phyloP scores from a whole-genome alignment of 64 coral and sea anemone species.

The Actinia tenebrosa region DNA sequence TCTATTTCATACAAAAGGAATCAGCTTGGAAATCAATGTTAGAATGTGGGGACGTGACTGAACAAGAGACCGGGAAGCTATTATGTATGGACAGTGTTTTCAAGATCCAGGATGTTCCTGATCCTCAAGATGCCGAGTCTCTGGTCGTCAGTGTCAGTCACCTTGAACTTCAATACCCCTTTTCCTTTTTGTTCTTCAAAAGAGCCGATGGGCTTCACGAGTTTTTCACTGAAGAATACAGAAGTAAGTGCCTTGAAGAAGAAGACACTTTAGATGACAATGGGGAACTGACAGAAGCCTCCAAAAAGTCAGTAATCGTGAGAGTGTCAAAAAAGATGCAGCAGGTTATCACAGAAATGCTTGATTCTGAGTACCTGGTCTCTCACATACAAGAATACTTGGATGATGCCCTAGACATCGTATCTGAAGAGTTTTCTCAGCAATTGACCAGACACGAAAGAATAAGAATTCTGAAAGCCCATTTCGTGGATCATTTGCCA shows the following conservation, averaged over 20 bases:
- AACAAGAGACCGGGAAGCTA: slow-evolving; percentile 40
- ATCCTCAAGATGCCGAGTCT: slow-evolving; percentile 53
- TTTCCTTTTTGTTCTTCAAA: slow-evolving; percentile 41
- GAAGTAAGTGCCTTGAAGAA: slow-evolving; percentile 40
- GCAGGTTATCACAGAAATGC: slow-evolving; percentile 52
- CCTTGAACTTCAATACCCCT: slow-evolving; percentile 58
- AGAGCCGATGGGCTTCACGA: slow-evolving; percentile 57
- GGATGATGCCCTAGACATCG: slow-evolving; percentile 73
- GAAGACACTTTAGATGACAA: slow-evolving; percentile 48
- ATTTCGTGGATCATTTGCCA: not conserved
- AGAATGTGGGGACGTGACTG: not conserved
- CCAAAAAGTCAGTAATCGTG: slow-evolving; percentile 13
- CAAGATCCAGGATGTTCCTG: slow-evolving; percentile 45
- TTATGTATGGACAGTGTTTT: slow-evolving; percentile 49
- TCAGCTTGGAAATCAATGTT: slow-evolving; percentile 35
- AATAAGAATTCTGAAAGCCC: slow-evolving; percentile 46
- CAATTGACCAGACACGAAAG: slow-evolving; percentile 25
- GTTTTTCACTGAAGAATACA: slow-evolving; percentile 66
- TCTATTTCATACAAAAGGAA: slow-evolving; percentile 83
- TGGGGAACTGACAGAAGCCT: slow-evolving; percentile 31
- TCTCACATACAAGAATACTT: slow-evolving; percentile 39
- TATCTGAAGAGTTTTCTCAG: slow-evolving; percentile 39
- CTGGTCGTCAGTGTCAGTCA: slow-evolving; percentile 28
- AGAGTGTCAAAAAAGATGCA: slow-evolving; percentile 47
- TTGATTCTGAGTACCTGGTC: slow-evolving; percentile 39